Conservation (phyloP, 2,888 invertebrate species). For the Quadriops clusia region DNA sequence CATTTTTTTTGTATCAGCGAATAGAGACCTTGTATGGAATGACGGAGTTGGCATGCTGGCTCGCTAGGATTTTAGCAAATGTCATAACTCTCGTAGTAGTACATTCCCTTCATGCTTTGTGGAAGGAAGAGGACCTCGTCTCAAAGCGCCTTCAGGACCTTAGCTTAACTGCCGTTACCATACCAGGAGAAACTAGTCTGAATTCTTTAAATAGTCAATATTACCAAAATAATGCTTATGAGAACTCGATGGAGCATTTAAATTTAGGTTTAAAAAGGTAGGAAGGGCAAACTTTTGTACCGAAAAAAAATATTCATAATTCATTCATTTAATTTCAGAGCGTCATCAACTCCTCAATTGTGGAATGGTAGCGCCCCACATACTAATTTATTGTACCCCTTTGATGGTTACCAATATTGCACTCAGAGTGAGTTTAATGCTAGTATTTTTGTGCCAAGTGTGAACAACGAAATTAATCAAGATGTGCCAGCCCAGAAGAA, state of each 20-base stretch:
- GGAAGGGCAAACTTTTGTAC: neutral
- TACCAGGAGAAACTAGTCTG: constrained; percentile 23
- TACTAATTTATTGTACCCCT: constrained; percentile 26
- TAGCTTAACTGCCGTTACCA: constrained; percentile 31
- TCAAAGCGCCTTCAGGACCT: constrained; percentile 38
- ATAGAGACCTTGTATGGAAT: constrained; percentile 38
- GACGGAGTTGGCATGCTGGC: constrained; percentile 40
- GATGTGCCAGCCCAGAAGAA: constrained; percentile 29
- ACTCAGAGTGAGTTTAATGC: constrained; percentile 37
- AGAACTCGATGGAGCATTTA: constrained; percentile 28
- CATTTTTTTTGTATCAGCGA: constrained; percentile 31
- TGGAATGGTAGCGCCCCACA: constrained; percentile 28
- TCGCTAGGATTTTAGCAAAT: constrained; percentile 36
- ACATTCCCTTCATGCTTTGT: constrained; percentile 40
- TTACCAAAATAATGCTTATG: constrained; percentile 34
- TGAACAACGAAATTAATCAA: no score
- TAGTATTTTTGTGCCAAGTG: constrained; percentile 31
- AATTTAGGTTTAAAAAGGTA: constrained; percentile 23
- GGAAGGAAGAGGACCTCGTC: constrained; percentile 43
- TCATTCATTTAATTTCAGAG: constrained; percentile 19
- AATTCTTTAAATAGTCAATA: constrained; percentile 24
- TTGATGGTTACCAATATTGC: constrained; percentile 31
- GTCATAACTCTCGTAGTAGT: constrained; percentile 39
- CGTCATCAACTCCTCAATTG: constrained; percentile 28
- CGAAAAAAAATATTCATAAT: neutral